Conservation (phyloP, 2,113 vertebrate genomes). For the Morone chrysops region DNA sequence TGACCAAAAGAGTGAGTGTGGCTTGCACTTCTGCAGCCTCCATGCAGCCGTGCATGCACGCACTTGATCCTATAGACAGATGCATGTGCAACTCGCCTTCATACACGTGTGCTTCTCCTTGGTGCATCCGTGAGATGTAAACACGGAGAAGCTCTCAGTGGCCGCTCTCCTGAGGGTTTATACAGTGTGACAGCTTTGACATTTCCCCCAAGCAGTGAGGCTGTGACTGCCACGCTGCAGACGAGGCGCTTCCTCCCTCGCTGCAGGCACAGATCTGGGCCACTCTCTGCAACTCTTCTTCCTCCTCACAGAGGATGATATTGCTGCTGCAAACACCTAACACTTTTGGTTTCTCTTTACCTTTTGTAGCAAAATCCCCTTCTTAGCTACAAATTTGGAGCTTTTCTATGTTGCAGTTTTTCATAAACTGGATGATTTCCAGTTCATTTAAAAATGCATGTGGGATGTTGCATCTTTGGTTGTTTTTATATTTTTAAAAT, state of each 20-base stretch:
- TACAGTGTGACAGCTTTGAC: conserved; percentile 54
- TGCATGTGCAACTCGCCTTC: background rate
- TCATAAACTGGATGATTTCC: background rate
- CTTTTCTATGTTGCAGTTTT: background rate
- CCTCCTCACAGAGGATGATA: conserved; percentile 3
- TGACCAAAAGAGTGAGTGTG: conserved; percentile 2
- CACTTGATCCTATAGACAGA: background rate
- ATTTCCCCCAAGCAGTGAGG: conserved; percentile 46
- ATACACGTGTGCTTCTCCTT: conserved; percentile 31
- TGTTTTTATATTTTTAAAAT: background rate
- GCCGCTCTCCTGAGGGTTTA: conserved; percentile 57
- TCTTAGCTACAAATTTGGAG: background rate
- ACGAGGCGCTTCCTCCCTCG: conserved; percentile 5
- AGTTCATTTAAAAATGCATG: background rate
- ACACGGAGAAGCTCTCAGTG: conserved; percentile 42
- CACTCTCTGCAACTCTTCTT: conserved; percentile 15
- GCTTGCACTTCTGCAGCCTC: background rate
- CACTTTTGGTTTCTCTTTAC: conserved; percentile 42
- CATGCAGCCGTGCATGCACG: background rate
- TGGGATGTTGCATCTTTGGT: background rate
- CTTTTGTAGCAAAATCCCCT: background rate
- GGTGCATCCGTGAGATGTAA: conserved; percentile 29
- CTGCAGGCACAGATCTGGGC: conserved; percentile 39
- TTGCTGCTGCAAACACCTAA: conserved; percentile 6
- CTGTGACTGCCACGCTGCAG: conserved; percentile 15